phyloP scores from a whole-genome alignment of 92 coral and sea anemone species.

The Diadumene lineata region DNA sequence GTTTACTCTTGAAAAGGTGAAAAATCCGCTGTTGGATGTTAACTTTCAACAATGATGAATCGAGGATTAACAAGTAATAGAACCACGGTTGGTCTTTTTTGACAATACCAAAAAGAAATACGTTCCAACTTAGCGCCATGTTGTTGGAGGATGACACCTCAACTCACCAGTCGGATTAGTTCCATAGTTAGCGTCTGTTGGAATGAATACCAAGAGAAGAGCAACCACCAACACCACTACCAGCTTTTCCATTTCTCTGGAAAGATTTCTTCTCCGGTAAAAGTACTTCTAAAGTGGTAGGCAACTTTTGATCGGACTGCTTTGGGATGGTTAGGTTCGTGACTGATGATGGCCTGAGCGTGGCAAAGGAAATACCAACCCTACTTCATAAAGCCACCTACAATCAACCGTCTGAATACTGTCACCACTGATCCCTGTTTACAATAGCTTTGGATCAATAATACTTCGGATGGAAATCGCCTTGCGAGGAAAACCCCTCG shows the following conservation, averaged over 20 bases:
- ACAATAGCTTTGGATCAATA: constrained; percentile 10
- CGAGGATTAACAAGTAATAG: constrained; percentile 5
- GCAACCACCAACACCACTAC: not conserved
- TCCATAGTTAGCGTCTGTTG: constrained; percentile 11
- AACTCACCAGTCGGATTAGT: constrained; percentile 39
- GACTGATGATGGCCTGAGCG: constrained; percentile 20
- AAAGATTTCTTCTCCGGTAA: constrained; percentile 28
- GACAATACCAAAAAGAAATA: not conserved
- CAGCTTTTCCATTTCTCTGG: constrained; percentile 22
- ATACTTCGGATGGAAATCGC: not conserved
- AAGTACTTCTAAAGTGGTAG: constrained; percentile 41
- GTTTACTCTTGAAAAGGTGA: not conserved
- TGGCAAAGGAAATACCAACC: constrained; percentile 50
- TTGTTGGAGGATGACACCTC: constrained; percentile 2
- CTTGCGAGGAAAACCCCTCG: constrained; percentile 11
- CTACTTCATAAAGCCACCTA: constrained; percentile 32
- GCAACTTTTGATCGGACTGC: constrained; percentile 33
- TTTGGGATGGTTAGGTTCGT: constrained; percentile 22
- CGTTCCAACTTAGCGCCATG: constrained; percentile 10
- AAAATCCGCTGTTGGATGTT: not conserved
- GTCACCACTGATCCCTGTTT: constrained; percentile 9
- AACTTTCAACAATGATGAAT: constrained; percentile 16
- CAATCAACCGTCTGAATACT: constrained; percentile 15
- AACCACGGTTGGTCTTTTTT: not conserved
- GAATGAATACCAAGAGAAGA: constrained; percentile 15